Evolutionary conservation across 2,797 vertebrate genomes (phyloP).

Genomic region (Sebastes hubbsi): DNA sequence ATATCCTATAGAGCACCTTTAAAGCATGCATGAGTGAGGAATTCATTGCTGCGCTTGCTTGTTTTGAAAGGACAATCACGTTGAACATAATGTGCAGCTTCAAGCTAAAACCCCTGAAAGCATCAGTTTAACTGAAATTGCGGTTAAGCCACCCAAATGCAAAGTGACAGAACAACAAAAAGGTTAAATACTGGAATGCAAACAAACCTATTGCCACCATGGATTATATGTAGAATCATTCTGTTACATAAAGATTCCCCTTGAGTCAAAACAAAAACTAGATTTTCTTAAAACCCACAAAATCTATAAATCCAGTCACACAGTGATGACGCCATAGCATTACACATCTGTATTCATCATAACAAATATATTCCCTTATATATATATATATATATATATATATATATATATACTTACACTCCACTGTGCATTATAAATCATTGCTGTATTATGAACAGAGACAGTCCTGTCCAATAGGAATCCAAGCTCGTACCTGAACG

Average conservation of each 20-base stretch:
- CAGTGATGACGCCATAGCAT: background rate
- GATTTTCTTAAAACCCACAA: background rate
- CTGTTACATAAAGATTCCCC: background rate
- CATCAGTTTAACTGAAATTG: background rate
- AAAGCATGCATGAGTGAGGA: background rate
- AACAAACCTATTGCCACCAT: background rate
- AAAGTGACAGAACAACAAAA: background rate
- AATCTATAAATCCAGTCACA: background rate
- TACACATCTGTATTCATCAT: background rate
- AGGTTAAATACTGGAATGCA: background rate
- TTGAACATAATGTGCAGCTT: conserved; percentile 2
- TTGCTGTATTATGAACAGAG: background rate
- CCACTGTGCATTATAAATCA: conserved; percentile 22
- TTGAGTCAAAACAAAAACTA: background rate
- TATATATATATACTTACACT: background rate
- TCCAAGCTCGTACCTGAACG: conserved; percentile 35
- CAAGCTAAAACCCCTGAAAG: background rate
- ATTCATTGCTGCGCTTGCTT: background rate
- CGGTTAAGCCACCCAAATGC: background rate
- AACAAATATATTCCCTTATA: background rate
- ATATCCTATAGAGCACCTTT: too few relatives aligned
- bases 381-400: background rate
- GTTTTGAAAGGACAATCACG: background rate
- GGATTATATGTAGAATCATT: background rate
- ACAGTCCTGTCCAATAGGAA: conserved; percentile 26